Conservation (phyloP, 2,113 vertebrate species). For the Ctenodactylus gundi region DNA sequence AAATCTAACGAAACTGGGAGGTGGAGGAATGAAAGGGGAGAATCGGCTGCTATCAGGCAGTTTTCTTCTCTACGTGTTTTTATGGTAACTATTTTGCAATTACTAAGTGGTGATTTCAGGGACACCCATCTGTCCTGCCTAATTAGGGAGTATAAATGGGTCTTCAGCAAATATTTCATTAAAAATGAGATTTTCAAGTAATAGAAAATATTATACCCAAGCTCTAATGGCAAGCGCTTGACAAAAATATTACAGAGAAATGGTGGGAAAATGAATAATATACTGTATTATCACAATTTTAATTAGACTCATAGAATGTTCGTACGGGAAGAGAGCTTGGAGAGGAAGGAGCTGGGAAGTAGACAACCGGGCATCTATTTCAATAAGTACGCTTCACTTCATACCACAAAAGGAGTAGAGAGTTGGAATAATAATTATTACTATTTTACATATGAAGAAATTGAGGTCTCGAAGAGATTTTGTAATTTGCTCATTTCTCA, state of each 20-base stretch:
- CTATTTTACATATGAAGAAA: background rate
- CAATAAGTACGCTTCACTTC: slow-evolving; percentile 60
- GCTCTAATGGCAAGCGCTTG: slow-evolving; percentile 53
- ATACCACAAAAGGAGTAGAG: background rate
- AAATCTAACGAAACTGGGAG: slow-evolving; percentile 54
- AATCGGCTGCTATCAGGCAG: background rate
- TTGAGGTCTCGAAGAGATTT: background rate
- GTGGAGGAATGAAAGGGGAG: background rate
- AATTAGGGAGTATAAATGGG: slow-evolving; percentile 64
- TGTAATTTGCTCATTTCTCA: background rate
- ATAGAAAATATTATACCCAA: slow-evolving; percentile 52
- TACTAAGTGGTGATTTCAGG: slow-evolving; percentile 62
- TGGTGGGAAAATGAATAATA: slow-evolving; percentile 45
- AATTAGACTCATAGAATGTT: slow-evolving; percentile 64
- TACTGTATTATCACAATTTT: slow-evolving; percentile 52
- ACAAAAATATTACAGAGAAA: slow-evolving; percentile 60
- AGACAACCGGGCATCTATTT: slow-evolving; percentile 24
- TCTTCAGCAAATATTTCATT: slow-evolving; percentile 70
- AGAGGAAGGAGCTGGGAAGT: slow-evolving; percentile 20
- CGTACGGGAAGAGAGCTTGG: slow-evolving; percentile 26
- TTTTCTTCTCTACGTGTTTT: slow-evolving; percentile 60
- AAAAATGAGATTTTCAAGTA: slow-evolving; percentile 64
- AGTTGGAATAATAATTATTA: slow-evolving; percentile 33
- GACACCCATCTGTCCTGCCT: slow-evolving; percentile 69
- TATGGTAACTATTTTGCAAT: slow-evolving; percentile 57